These are phyloP conservation scores for Oithona nana DNA, from an alignment of 2,888 invertebrate genomes.

Conservation along the genomic window DNA sequence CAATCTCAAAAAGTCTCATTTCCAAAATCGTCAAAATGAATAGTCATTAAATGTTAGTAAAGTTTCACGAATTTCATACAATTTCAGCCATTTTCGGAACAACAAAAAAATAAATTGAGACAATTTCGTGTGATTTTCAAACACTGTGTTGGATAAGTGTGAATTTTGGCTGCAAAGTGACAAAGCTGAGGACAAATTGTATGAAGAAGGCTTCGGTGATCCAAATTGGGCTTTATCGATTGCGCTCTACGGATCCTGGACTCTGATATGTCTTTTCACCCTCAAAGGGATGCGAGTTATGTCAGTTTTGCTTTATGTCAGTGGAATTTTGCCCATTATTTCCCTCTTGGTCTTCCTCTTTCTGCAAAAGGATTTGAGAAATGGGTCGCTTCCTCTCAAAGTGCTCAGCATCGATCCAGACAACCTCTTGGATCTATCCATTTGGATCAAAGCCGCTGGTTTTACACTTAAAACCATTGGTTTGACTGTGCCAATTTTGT, in stretches of 20 bases:
- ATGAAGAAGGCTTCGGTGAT: background rate
- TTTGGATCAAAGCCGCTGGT: background rate
- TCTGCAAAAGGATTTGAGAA: background rate
- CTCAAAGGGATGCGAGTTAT: background rate
- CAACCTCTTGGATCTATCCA: background rate
- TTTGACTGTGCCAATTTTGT: background rate
- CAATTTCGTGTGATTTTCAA: too few relatives aligned
- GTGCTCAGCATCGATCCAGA: background rate
- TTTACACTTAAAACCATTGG: background rate
- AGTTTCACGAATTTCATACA: too few relatives aligned
- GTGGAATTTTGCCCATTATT: background rate
- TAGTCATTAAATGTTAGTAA: too few relatives aligned
- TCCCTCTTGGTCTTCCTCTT: background rate
- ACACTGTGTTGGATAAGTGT: background rate
- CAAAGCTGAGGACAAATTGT: background rate
- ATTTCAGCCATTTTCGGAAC: too few relatives aligned
- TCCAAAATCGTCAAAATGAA: too few relatives aligned
- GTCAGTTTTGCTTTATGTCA: background rate
- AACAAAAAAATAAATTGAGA: too few relatives aligned
- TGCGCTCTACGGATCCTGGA: background rate
- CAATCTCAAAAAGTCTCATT: too few relatives aligned
- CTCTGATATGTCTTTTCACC: background rate
- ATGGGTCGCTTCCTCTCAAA: background rate
- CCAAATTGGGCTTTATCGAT: background rate
- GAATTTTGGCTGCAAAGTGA: background rate